These are phyloP conservation scores for Drosophila parabipectinata DNA, from an alignment of 1,140 invertebrate species.

Conservation along the genomic window DNA sequence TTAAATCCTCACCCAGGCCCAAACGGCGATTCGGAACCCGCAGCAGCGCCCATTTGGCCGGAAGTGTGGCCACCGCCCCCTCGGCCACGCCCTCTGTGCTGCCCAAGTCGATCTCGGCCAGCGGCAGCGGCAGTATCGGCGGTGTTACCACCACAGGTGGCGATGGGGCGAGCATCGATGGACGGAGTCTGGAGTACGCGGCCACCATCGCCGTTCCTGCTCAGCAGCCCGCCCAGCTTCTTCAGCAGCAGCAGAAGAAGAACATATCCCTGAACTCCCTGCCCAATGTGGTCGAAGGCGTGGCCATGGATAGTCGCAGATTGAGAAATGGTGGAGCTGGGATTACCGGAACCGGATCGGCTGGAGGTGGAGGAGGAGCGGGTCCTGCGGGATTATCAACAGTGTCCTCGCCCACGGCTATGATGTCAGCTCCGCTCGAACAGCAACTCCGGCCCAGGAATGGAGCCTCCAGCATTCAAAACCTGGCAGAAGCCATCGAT, in stretches of 20 bases:
- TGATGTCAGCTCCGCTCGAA: slow-evolving; percentile 61
- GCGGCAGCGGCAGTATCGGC: slow-evolving; percentile 60
- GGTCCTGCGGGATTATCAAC: slow-evolving; percentile 59
- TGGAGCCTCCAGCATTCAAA: slow-evolving; percentile 64
- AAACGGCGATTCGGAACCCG: slow-evolving; percentile 80
- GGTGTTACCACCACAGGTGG: slow-evolving; percentile 33
- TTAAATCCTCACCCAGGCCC: slow-evolving; percentile 42
- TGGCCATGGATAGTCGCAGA: slow-evolving; percentile 63
- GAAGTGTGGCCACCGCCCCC: slow-evolving; percentile 42
- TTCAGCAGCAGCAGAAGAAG: slow-evolving; percentile 79
- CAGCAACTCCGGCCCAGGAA: slow-evolving; percentile 65
- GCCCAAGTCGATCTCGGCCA: slow-evolving; percentile 74
- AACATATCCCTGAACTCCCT: slow-evolving; percentile 78
- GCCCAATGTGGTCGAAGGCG: slow-evolving; percentile 79
- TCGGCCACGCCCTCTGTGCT: slow-evolving; percentile 35
- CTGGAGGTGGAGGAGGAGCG: slow-evolving; percentile 23
- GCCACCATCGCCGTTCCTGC: slow-evolving; percentile 51
- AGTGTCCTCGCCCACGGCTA: slow-evolving; percentile 71
- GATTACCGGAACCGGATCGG: slow-evolving; percentile 1
- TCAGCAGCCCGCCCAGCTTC: slow-evolving; percentile 58
- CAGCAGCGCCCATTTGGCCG: slow-evolving; percentile 69
- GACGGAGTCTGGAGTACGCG: slow-evolving; percentile 59
- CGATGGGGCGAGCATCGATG: slow-evolving; percentile 64
- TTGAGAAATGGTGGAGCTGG: slow-evolving; percentile 50
- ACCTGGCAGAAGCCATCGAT: slow-evolving; percentile 61